These are phyloP conservation scores for Sorex fumeus DNA, from an alignment of 2,113 vertebrate species.

Conservation along the genomic window DNA sequence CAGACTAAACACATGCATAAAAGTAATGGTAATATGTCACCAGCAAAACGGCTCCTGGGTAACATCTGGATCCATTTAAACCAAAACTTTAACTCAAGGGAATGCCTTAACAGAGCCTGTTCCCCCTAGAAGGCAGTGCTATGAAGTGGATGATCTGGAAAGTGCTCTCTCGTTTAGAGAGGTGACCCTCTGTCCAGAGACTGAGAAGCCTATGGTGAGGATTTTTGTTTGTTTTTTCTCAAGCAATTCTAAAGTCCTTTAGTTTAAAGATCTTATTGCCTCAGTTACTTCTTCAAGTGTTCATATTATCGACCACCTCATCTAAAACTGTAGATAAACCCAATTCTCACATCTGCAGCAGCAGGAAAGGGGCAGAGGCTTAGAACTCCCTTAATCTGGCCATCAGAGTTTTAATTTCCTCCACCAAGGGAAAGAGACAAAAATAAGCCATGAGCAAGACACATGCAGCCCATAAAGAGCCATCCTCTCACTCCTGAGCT, in stretches of 20 bases:
- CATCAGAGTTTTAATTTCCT: slow-evolving; percentile 75
- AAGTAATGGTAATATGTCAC: neutral
- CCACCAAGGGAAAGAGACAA: slow-evolving; percentile 53
- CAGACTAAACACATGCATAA: neutral
- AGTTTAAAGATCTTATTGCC: slow-evolving; percentile 70
- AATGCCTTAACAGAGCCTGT: neutral
- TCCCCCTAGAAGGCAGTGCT: neutral
- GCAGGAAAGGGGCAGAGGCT: slow-evolving; percentile 57
- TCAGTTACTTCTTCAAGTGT: slow-evolving; percentile 70
- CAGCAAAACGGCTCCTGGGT: neutral
- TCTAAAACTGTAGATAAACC: slow-evolving; percentile 68
- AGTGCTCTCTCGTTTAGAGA: neutral
- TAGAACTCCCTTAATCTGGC: slow-evolving; percentile 63
- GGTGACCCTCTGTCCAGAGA: neutral
- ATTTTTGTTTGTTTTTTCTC: neutral
- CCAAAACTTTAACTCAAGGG: neutral
- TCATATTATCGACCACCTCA: slow-evolving; percentile 67
- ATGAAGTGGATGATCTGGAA: neutral
- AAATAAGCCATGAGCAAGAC: slow-evolving; percentile 51
- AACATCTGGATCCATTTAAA: neutral
- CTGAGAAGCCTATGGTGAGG: neutral
- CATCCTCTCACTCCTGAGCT: slow-evolving; percentile 53
- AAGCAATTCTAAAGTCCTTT: slow-evolving; percentile 56
- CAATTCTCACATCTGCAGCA: slow-evolving; percentile 6
- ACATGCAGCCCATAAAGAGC: slow-evolving; percentile 39